Conservation (phyloP, 2,797 vertebrate genomes). For the Micrastur ruficollis region DNA sequence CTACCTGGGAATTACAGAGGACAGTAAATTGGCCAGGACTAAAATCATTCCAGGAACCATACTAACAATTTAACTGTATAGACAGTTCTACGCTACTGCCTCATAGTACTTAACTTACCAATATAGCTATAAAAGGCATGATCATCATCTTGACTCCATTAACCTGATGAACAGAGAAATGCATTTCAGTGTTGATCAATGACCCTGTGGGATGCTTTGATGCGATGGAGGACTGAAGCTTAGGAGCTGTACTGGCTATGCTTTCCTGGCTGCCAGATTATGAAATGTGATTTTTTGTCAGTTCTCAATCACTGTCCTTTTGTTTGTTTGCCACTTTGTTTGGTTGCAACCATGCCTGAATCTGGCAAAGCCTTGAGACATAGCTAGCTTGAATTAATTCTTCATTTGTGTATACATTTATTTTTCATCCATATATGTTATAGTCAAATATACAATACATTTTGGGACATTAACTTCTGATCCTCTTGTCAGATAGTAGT, state of each 20-base stretch:
- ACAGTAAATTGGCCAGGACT: neutral
- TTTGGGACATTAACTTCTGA: neutral
- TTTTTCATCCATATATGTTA: neutral
- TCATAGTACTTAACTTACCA: neutral
- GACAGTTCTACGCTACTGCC: neutral
- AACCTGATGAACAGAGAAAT: neutral
- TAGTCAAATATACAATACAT: neutral
- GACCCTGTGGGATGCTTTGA: neutral
- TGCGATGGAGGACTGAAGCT: accelerated
- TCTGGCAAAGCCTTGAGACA: neutral
- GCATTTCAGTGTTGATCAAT: neutral
- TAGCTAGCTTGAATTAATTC: neutral
- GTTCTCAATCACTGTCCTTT: neutral
- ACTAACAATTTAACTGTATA: neutral
- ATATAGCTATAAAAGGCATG: neutral
- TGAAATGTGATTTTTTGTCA: neutral
- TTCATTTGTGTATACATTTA: neutral
- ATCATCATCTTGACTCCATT: neutral
- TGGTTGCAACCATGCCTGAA: neutral
- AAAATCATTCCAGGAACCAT: neutral
- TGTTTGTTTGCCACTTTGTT: neutral
- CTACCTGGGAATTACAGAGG: neutral
- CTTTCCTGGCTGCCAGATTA: neutral
- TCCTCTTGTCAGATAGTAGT: neutral
- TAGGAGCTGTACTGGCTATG: neutral